These are phyloP conservation scores for Cynopterus brachyotis DNA, from an alignment of 2,113 vertebrate genomes.

Conservation along the genomic window DNA sequence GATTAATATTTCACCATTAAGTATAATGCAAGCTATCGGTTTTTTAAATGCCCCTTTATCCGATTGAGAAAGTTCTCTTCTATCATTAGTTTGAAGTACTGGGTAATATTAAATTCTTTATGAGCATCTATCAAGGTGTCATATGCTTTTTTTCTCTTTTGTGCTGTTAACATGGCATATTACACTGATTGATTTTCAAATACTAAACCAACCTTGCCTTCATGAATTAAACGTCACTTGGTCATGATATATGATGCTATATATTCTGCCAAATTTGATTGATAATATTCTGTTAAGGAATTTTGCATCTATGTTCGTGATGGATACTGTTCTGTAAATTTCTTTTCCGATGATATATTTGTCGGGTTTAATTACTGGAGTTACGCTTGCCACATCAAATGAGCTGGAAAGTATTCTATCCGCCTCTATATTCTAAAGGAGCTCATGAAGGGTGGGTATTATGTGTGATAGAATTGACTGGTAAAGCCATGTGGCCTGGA, in stretches of 20 bases:
- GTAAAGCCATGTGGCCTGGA: not conserved
- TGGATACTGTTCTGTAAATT: not conserved
- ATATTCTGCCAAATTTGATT: not conserved
- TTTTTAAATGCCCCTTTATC: constrained; percentile 29
- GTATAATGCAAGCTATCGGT: not conserved
- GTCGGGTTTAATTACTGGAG: not conserved
- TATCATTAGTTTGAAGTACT: constrained; percentile 12
- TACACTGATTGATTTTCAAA: not conserved
- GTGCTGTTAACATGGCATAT: not conserved
- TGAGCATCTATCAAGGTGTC: not conserved
- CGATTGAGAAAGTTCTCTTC: not conserved
- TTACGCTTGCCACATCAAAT: not conserved
- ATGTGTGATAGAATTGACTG: not conserved
- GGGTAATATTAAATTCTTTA: constrained; percentile 28
- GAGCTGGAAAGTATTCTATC: not conserved
- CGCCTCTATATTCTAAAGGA: not conserved
- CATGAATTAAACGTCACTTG: not conserved
- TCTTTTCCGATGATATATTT: not conserved
- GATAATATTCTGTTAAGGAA: not conserved
- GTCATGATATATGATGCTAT: not conserved
- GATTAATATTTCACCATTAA: constrained; percentile 23
- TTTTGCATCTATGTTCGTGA: not conserved
- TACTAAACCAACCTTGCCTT: not conserved
- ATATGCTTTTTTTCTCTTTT: not conserved
- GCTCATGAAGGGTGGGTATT: not conserved